These are phyloP conservation scores for Nomada fabriciana DNA, from an alignment of 2,888 invertebrate genomes.

Conservation along the genomic window DNA sequence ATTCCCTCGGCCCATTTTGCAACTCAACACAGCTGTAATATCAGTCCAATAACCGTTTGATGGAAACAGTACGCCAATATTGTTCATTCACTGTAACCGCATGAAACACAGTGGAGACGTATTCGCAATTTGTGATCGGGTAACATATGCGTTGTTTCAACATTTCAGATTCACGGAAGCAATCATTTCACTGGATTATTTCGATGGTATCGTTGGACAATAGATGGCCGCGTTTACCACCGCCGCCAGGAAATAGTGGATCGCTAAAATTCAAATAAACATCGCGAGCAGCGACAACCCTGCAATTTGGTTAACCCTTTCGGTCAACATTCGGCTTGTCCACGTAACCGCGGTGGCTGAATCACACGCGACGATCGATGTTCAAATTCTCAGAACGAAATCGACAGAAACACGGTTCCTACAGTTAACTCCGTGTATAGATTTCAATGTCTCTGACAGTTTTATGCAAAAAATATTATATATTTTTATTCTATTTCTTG, in stretches of 20 bases:
- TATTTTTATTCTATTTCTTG: no score
- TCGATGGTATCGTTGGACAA: background rate
- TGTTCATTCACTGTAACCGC: background rate
- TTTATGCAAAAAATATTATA: no score
- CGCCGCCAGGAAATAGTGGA: background rate
- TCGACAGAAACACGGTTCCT: no score
- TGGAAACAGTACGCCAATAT: background rate
- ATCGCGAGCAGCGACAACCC: background rate
- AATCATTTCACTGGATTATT: conserved; percentile 16
- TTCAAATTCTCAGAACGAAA: background rate
- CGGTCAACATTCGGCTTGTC: background rate
- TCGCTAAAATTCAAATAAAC: background rate
- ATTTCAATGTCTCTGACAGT: no score
- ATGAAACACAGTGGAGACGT: no score
- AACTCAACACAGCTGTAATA: no score
- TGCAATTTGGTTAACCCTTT: conserved; percentile 9
- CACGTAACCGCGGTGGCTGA: background rate
- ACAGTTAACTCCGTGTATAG: no score
- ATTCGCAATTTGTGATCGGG: background rate
- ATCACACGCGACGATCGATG: background rate
- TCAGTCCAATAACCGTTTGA: no score
- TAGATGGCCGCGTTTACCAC: background rate
- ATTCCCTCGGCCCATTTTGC: no score
- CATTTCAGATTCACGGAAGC: background rate
- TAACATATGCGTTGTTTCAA: background rate